phyloP scores from a whole-genome alignment of 1,140 invertebrate genomes.

The Atta cephalotes region DNA sequence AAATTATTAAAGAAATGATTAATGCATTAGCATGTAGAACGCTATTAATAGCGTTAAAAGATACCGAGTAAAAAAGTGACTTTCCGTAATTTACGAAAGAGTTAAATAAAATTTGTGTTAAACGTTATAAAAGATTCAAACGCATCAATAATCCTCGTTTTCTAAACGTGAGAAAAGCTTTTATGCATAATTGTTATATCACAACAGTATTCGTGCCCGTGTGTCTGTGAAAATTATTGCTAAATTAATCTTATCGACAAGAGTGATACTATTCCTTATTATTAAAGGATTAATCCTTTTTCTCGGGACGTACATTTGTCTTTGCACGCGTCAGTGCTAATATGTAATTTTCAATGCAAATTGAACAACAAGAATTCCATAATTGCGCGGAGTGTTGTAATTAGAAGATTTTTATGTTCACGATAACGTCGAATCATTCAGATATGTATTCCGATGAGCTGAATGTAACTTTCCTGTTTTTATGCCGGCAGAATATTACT shows the following conservation, averaged over 20 bases:
- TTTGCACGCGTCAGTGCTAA: conserved; percentile 38
- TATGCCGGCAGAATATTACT: conserved; percentile 32
- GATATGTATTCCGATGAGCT: conserved; percentile 48
- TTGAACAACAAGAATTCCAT: conserved; percentile 41
- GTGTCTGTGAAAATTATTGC: neutral
- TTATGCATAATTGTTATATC: neutral
- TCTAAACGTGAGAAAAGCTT: neutral
- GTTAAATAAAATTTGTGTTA: neutral
- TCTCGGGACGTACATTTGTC: conserved; percentile 34
- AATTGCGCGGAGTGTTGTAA: conserved; percentile 55
- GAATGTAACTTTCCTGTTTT: conserved; percentile 42
- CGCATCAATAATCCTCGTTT: neutral
- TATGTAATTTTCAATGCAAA: conserved; percentile 61
- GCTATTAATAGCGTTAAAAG: neutral
- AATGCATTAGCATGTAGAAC: too few relatives aligned
- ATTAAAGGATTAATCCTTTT: conserved; percentile 29
- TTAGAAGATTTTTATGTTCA: conserved; percentile 50
- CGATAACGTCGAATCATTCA: conserved; percentile 43
- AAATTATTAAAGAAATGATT: neutral
- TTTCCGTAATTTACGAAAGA: neutral
- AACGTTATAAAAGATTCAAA: neutral
- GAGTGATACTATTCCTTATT: conserved; percentile 26
- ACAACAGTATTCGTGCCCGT: neutral
- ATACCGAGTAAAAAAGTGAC: neutral
- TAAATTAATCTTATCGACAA: neutral